phyloP scores from a whole-genome alignment of 2,797 vertebrate species.

The Galagoides demidoff region DNA sequence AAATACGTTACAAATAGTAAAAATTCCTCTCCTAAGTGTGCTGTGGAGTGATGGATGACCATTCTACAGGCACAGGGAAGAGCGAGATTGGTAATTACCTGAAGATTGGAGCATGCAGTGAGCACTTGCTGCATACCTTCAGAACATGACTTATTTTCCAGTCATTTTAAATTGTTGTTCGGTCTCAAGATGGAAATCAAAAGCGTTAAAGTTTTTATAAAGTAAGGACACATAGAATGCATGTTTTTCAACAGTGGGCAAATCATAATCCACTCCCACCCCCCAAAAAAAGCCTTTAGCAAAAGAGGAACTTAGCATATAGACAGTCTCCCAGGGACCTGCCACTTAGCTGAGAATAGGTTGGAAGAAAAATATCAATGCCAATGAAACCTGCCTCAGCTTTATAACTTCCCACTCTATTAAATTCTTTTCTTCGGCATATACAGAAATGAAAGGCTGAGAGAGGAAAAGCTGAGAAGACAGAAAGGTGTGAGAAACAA shows the following conservation, averaged over 20 bases:
- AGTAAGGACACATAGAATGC: slow-evolving; percentile 36
- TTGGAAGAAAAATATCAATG: neutral
- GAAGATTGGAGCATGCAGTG: neutral
- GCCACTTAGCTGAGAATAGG: slow-evolving; percentile 56
- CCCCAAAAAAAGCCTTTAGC: slow-evolving; percentile 39
- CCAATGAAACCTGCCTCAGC: neutral
- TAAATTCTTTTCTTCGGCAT: slow-evolving; percentile 10
- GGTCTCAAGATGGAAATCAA: neutral
- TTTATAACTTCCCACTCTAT: neutral
- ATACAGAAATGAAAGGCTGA: neutral
- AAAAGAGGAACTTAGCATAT: slow-evolving; percentile 76
- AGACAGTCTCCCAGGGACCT: slow-evolving; percentile 64
- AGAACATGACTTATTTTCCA: neutral
- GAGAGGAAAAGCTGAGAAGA: slow-evolving; percentile 48
- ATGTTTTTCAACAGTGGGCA: slow-evolving; percentile 57
- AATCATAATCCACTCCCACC: slow-evolving; percentile 49
- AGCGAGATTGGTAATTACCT: neutral
- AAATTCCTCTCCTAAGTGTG: neutral
- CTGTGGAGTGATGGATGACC: neutral
- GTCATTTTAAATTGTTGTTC: slow-evolving; percentile 46
- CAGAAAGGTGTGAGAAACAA: neutral
- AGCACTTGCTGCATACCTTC: neutral
- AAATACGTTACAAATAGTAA: neutral
- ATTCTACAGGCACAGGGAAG: neutral
- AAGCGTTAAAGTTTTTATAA: slow-evolving; percentile 28